Percentiles rank a stretch among this genome's conserved stretches.
phyloP scores from a whole-genome alignment of 1,140 invertebrate genomes.

The Nephotettix cincticeps region DNA sequence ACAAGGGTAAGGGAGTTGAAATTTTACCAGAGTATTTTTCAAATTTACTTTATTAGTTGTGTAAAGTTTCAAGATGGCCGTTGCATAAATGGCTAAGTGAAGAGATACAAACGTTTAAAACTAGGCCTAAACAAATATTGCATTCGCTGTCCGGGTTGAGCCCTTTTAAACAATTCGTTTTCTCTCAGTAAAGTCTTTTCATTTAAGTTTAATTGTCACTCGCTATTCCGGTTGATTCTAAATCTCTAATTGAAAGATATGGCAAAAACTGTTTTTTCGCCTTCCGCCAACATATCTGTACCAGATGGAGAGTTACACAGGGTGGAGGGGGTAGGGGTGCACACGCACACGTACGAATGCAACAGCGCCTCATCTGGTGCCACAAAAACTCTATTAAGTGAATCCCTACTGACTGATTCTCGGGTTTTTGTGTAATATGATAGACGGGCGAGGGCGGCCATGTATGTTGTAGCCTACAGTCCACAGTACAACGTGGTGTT shows the following conservation, averaged over 20 bases:
- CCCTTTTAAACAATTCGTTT: too few species aligned
- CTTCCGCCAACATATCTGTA: neutral
- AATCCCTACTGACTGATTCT: slow-evolving; percentile 12
- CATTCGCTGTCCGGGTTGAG: too few species aligned
- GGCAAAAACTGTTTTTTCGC: neutral
- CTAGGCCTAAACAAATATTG: too few species aligned
- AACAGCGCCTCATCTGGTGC: neutral
- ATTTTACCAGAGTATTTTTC: too few species aligned
- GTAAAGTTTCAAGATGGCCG: too few species aligned
- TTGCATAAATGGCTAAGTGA: too few species aligned
- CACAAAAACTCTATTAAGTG: neutral
- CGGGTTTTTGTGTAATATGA: slow-evolving; percentile 9
- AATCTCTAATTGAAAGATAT: neutral
- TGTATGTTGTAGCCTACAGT: neutral
- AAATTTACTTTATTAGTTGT: too few species aligned
- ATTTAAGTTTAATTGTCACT: neutral
- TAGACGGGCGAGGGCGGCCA: slow-evolving; percentile 6
- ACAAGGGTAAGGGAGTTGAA: too few species aligned
- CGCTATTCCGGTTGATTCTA: neutral
- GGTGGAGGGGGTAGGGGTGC: neutral
- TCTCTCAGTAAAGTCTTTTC: neutral
- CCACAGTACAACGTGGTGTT: neutral
- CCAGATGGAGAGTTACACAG: neutral
- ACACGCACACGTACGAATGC: neutral
- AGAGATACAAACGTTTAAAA: too few species aligned